These are phyloP conservation scores for Caiman crocodilus DNA, from an alignment of 2,797 vertebrate genomes.

Conservation along the genomic window DNA sequence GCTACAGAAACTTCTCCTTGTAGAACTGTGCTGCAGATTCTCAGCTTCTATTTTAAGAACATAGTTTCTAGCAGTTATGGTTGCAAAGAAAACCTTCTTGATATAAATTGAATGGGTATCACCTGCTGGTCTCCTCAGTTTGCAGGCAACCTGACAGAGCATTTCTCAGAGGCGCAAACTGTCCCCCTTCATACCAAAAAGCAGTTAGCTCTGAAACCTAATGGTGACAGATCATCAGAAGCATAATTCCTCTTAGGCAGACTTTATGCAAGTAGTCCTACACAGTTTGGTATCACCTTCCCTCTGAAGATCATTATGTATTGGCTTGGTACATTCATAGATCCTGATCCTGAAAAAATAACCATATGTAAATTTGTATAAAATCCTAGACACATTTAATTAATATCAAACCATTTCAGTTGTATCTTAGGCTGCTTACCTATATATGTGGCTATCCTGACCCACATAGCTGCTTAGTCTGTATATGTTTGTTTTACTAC, in stretches of 20 bases:
- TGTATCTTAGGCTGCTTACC: too few relatives aligned
- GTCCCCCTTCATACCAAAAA: background rate
- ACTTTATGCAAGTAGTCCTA: background rate
- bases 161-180: background rate
- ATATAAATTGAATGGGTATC: slow-evolving; percentile 9
- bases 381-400: too few relatives aligned
- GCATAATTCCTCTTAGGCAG: background rate
- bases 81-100: slow-evolving; percentile 7
- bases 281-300: too few relatives aligned
- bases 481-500: too few relatives aligned
- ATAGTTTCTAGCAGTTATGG: background rate
- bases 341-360: background rate
- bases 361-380: too few relatives aligned
- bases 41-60: background rate
- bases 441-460: too few relatives aligned
- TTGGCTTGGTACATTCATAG: background rate
- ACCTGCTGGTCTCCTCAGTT: background rate
- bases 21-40: background rate
- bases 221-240: background rate
- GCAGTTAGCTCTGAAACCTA: background rate
- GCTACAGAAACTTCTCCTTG: accelerated
- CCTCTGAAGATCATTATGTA: background rate
- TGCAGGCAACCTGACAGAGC: background rate
- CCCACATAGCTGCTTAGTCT: too few relatives aligned
- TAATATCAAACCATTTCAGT: too few relatives aligned